A percentile compares a stretch with the other conserved stretches of the same genome.
phyloP scores from a whole-genome alignment of 2,888 invertebrate genomes.

The Pseudolycoriella hygida region DNA sequence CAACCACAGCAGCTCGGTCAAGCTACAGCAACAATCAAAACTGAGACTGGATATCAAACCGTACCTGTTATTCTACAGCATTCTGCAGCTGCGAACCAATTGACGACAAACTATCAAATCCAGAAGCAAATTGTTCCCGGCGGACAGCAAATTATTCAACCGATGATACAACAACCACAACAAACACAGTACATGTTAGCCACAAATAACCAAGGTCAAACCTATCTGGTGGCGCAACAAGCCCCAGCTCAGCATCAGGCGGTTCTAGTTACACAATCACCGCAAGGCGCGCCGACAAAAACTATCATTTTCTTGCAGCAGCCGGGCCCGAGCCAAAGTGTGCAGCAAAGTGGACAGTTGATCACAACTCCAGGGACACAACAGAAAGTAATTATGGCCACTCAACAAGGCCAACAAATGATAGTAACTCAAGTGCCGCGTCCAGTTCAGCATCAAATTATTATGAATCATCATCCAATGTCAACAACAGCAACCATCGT shows the following conservation, averaged over 20 bases:
- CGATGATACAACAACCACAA: slow-evolving; percentile 20
- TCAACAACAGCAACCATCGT: slow-evolving; percentile 8
- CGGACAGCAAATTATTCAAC: slow-evolving; percentile 10
- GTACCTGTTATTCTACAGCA: slow-evolving; percentile 21
- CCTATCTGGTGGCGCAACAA: slow-evolving; percentile 47
- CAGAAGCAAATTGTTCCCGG: slow-evolving; percentile 18
- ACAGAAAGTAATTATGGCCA: slow-evolving; percentile 43
- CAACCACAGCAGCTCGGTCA: slow-evolving; percentile 4
- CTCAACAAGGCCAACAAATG: slow-evolving; percentile 44
- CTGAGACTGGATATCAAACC: slow-evolving; percentile 25
- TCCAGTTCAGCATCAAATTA: slow-evolving; percentile 16
- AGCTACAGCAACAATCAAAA: slow-evolving; percentile 26
- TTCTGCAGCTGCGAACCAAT: slow-evolving; percentile 5
- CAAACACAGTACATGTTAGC: slow-evolving; percentile 27
- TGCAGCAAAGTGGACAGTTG: slow-evolving; percentile 15
- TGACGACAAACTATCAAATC: slow-evolving; percentile 6
- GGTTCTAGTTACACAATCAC: slow-evolving; percentile 46
- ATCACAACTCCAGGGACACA: slow-evolving; percentile 14
- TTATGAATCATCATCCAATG: slow-evolving; percentile 14
- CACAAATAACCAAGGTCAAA: slow-evolving; percentile 36
- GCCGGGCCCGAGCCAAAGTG: slow-evolving; percentile 12
- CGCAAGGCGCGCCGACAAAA: slow-evolving; percentile 44
- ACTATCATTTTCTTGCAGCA: slow-evolving; percentile 54
- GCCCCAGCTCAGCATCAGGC: slow-evolving; percentile 38
- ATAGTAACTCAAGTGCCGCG: slow-evolving; percentile 38